Evolutionary conservation across 2,113 vertebrate genomes (phyloP).

Genomic region (Bothrops jararaca): DNA sequence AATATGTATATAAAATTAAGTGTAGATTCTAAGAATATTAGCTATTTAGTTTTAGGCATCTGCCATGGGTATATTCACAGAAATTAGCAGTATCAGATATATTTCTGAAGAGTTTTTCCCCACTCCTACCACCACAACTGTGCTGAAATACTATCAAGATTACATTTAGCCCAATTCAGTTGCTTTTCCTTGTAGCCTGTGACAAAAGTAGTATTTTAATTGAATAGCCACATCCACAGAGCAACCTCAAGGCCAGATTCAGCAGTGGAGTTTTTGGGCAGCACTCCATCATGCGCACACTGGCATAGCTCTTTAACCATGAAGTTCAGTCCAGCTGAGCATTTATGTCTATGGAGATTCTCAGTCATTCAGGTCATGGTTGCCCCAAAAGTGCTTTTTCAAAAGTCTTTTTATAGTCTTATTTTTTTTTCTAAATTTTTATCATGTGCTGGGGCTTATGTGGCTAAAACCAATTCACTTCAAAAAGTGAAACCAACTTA

Average conservation of each 20-base stretch:
- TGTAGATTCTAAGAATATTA: background rate
- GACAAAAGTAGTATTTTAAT: background rate
- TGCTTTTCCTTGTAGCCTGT: too few relatives aligned
- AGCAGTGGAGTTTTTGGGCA: background rate
- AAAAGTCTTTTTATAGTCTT: background rate
- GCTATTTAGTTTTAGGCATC: background rate
- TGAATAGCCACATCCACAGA: background rate
- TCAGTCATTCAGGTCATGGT: too few relatives aligned
- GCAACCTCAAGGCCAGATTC: background rate
- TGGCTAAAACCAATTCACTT: background rate
- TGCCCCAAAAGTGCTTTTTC: too few relatives aligned
- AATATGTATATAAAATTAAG: background rate
- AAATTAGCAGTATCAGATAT: background rate
- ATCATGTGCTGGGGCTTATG: background rate
- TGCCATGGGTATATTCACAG: background rate
- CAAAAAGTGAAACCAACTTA: background rate
- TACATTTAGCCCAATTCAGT: background rate
- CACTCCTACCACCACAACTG: background rate
- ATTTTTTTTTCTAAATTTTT: slow-evolving; percentile 6
- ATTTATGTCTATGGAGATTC: background rate
- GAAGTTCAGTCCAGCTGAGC: background rate
- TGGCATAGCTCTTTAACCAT: background rate
- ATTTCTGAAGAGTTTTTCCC: background rate
- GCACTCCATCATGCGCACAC: background rate
- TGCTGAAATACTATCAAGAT: background rate